These are phyloP conservation scores for Paramormyrops hopkinsi DNA, from an alignment of 2,797 vertebrate species.

Conservation along the genomic window DNA sequence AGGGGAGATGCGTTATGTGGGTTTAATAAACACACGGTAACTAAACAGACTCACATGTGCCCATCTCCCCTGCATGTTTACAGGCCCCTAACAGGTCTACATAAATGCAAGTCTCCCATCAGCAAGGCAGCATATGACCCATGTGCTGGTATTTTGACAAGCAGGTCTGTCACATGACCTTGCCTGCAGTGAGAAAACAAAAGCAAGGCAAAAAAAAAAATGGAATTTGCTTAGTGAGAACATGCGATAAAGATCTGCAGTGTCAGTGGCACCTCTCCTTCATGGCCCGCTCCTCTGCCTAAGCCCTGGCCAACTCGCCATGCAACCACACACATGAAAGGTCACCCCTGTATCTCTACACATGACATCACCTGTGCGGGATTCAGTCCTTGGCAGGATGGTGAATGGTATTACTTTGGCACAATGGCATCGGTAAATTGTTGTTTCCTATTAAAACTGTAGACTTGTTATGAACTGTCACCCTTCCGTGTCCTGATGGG, in stretches of 20 bases:
- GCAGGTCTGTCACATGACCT: background rate
- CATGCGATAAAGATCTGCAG: slow-evolving; percentile 4
- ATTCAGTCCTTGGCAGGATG: background rate
- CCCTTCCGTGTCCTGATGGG: background rate
- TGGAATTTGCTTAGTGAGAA: background rate
- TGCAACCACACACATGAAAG: background rate
- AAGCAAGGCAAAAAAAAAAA: background rate
- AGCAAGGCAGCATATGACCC: background rate
- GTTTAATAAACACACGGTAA: background rate
- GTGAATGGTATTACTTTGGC: background rate
- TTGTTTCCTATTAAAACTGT: background rate
- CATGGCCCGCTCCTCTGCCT: background rate
- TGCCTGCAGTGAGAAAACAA: background rate
- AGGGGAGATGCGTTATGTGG: background rate
- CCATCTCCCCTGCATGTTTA: background rate
- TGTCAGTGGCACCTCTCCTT: background rate
- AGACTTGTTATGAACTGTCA: background rate
- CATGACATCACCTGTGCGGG: background rate
- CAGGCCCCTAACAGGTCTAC: background rate
- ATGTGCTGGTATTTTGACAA: slow-evolving; percentile 1
- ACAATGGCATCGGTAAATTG: background rate
- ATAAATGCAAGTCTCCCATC: background rate
- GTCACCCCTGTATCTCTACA: background rate
- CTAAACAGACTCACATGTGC: background rate
- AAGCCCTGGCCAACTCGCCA: no score